phyloP scores from a whole-genome alignment of 2,797 vertebrate genomes.

The Channa striata region DNA sequence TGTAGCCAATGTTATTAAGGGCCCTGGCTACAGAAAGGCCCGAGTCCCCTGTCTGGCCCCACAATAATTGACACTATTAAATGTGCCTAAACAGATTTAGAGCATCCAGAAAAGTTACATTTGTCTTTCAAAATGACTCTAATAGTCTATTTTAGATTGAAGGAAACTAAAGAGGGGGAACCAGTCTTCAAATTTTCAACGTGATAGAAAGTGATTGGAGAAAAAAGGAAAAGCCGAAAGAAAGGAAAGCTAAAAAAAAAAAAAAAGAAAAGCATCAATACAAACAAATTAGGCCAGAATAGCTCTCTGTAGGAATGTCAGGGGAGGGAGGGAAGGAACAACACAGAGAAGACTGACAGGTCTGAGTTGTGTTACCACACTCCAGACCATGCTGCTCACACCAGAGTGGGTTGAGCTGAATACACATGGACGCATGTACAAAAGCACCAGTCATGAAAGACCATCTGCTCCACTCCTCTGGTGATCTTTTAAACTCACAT shows the following conservation, averaged over 20 bases:
- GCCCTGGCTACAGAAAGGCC: constrained; percentile 95
- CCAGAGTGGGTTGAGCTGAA: constrained; percentile 57
- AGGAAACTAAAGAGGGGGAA: constrained; percentile 70
- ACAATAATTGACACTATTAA: constrained; percentile 99
- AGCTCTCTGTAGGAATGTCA: constrained; percentile 70
- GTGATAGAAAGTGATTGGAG: constrained; percentile 56
- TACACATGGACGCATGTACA: constrained; percentile 72
- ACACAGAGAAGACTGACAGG: constrained; percentile 53
- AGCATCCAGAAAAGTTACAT: constrained; percentile 96
- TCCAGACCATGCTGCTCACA: constrained; percentile 55
- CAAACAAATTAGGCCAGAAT: constrained; percentile 74
- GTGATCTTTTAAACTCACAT: constrained; percentile 72
- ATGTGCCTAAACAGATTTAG: constrained; percentile 99
- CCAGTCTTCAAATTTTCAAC: constrained; percentile 68
- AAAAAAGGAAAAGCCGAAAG: constrained; percentile 52
- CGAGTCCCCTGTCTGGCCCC: constrained; percentile 91
- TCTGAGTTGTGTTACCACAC: constrained; percentile 64
- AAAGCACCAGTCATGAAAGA: constrained; percentile 74
- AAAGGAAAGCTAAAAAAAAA: constrained; percentile 48
- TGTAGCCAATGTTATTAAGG: constrained; percentile 98
- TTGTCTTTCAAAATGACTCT: constrained; percentile 96
- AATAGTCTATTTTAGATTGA: constrained; percentile 92
- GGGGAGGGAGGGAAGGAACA: constrained; percentile 57
- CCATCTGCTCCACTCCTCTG: constrained; percentile 73
- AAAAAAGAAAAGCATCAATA: constrained; percentile 67